These are phyloP conservation scores for Puntigrus tetrazona DNA, from an alignment of 2,113 vertebrate genomes.

Conservation along the genomic window DNA sequence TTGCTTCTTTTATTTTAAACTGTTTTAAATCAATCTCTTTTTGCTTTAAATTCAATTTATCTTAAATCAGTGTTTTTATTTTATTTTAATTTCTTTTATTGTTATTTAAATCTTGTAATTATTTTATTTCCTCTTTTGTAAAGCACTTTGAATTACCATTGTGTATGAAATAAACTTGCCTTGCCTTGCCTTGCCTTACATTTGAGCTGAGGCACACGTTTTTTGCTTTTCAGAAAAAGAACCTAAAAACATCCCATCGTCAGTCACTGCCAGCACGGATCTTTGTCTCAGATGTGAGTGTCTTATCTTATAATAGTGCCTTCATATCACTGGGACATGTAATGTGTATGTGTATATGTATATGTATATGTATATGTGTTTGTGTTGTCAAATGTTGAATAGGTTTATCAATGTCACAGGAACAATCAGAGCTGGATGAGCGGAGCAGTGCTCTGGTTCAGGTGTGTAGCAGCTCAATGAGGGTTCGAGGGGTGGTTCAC, in stretches of 20 bases:
- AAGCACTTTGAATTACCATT: too few species aligned
- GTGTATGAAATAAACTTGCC: too few species aligned
- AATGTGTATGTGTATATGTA: too few species aligned
- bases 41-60: too few species aligned
- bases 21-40: too few species aligned
- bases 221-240: slow-evolving; percentile 78
- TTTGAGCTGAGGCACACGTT: neutral
- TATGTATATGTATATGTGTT: too few species aligned
- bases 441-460: slow-evolving; percentile 78
- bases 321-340: slow-evolving; percentile 10
- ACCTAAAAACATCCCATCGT: slow-evolving; percentile 70
- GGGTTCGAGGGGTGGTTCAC: slow-evolving; percentile 81
- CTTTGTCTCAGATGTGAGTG: slow-evolving; percentile 81
- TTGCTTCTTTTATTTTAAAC: too few species aligned
- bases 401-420: slow-evolving; percentile 58
- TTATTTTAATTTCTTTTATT: too few species aligned
- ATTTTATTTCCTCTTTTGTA: too few species aligned
- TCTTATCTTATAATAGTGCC: slow-evolving; percentile 34
- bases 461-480: slow-evolving; percentile 80
- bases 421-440: slow-evolving; percentile 58
- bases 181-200: too few species aligned
- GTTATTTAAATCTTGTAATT: too few species aligned
- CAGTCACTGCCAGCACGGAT: slow-evolving; percentile 77
- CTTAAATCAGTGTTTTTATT: too few species aligned
- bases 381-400: slow-evolving; percentile 29